These are phyloP conservation scores for Oceanodroma leucorhoa DNA, from an alignment of 2,797 vertebrate species.

Conservation along the genomic window DNA sequence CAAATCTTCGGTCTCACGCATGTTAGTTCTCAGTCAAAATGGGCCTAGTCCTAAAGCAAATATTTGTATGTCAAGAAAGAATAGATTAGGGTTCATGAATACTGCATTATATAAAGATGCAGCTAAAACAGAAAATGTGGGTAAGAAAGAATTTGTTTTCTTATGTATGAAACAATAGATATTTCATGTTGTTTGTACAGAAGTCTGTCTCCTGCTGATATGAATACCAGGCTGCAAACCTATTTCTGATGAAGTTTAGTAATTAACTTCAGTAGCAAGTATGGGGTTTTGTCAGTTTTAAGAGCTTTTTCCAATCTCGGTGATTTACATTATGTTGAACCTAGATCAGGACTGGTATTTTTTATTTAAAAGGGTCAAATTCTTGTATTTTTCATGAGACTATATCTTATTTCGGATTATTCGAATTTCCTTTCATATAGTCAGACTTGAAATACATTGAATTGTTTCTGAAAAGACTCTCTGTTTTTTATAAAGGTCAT, in stretches of 20 bases:
- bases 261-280: neutral
- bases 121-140: neutral
- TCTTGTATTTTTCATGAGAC: neutral
- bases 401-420: neutral
- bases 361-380: neutral
- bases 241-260: neutral
- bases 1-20: neutral
- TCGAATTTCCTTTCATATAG: neutral
- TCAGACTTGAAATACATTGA: neutral
- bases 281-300: neutral
- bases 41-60: neutral
- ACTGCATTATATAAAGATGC: neutral
- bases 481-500: slow-evolving; percentile 46
- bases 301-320: neutral
- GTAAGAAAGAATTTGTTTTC: neutral
- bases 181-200: neutral
- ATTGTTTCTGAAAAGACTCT: slow-evolving; percentile 12
- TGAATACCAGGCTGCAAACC: neutral
- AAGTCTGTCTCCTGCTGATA: neutral
- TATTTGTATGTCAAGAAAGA: neutral
- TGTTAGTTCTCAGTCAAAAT: neutral
- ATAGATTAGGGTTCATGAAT: neutral
- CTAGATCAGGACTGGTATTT: neutral
- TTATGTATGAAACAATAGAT: neutral
- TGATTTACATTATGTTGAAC: neutral